A percentile compares a stretch with the other conserved stretches of the same genome.
Conservation (phyloP, 2,113 vertebrate genomes). For the Anoura caudifer region DNA sequence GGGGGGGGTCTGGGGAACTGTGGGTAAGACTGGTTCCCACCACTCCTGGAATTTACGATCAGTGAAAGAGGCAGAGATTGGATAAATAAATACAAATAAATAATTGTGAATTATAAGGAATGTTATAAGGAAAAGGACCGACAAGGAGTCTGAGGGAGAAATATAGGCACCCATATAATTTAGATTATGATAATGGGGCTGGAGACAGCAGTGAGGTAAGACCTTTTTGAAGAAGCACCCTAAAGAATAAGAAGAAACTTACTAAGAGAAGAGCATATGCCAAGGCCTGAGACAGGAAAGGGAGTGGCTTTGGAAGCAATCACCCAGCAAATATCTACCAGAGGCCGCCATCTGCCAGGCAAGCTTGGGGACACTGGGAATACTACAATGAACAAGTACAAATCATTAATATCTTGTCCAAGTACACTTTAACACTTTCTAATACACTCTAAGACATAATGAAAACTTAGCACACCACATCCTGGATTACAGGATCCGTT, state of each 20-base stretch:
- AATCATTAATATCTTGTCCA: not conserved
- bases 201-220: not conserved
- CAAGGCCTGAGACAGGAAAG: not conserved
- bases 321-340: not conserved
- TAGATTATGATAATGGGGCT: not conserved
- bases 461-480: not conserved
- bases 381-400: not conserved
- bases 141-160: not conserved
- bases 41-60: not conserved
- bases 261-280: not conserved
- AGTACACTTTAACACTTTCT: not conserved
- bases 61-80: not conserved
- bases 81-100: not conserved
- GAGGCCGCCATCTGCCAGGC: not conserved
- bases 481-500: not conserved
- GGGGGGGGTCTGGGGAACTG: not conserved
- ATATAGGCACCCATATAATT: not conserved
- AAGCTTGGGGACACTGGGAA: not conserved
- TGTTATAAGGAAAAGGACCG: not conserved
- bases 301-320: not conserved
- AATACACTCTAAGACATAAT: not conserved
- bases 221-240: not conserved
- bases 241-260: not conserved
- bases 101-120: not conserved
- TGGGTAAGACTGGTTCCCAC: not conserved